A percentile compares a stretch with the other conserved stretches of the same genome.
Evolutionary conservation across 1,140 invertebrate species (phyloP).

Genomic region (Asobara japonica): DNA sequence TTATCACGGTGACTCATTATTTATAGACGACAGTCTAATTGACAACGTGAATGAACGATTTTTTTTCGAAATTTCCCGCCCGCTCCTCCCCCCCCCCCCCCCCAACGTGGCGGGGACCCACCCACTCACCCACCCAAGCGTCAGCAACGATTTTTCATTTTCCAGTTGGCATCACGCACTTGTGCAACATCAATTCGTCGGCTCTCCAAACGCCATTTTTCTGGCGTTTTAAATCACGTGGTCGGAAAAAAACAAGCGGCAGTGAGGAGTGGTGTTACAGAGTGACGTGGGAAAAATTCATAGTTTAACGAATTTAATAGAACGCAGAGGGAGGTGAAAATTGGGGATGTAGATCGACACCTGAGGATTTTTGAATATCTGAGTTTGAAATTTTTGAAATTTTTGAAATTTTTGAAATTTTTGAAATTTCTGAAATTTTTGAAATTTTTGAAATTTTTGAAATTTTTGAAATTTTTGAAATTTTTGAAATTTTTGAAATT

Average conservation of each 20-base stretch:
- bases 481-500: too few relatives aligned
- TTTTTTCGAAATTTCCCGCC: conserved; percentile 15
- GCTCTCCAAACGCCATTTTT: conserved; percentile 7
- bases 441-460: too few relatives aligned
- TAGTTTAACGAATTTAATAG: conserved; percentile 14
- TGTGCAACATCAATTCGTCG: conserved; percentile 12
- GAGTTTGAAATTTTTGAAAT: too few relatives aligned
- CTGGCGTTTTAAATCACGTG: neutral
- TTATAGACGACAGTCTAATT: conserved; percentile 37
- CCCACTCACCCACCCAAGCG: too few relatives aligned
- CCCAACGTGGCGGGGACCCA: too few relatives aligned
- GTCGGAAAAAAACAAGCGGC: neutral
- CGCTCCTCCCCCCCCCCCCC: too few relatives aligned
- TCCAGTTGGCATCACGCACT: conserved; percentile 8
- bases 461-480: too few relatives aligned
- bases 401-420: too few relatives aligned
- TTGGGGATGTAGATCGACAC: too few relatives aligned
- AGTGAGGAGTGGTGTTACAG: neutral
- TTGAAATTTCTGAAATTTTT: too few relatives aligned
- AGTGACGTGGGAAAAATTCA: neutral
- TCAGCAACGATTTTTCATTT: conserved; percentile 36
- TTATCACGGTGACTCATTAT: conserved; percentile 31
- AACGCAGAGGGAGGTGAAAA: neutral
- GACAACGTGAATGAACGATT: conserved; percentile 34
- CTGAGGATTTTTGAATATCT: too few relatives aligned